Evolutionary conservation across 2,113 vertebrate genomes (phyloP).

Genomic region (Lota lota): DNA sequence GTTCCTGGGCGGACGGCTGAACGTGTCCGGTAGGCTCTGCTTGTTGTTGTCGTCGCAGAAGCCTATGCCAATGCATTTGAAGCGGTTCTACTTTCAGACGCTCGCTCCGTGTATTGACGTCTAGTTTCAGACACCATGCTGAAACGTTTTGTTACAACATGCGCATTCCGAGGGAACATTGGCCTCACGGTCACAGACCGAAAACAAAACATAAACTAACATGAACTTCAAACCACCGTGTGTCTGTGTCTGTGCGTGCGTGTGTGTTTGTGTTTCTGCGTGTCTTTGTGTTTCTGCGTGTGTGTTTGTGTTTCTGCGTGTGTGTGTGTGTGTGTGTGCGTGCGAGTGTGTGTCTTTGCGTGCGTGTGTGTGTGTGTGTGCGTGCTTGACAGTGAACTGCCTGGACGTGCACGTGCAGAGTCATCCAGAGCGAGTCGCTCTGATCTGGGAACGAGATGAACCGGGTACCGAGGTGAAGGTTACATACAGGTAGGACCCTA

Average conservation of each 20-base stretch:
- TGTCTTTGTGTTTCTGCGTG: background rate
- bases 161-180: too few relatives aligned
- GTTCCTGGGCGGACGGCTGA: constrained; percentile 85
- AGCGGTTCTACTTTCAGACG: too few relatives aligned
- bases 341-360: background rate
- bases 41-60: too few relatives aligned
- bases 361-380: constrained; percentile 38
- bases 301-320: background rate
- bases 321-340: background rate
- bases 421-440: constrained; percentile 79
- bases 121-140: too few relatives aligned
- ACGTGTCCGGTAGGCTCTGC: constrained; percentile 82
- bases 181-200: too few relatives aligned
- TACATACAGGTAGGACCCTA: constrained; percentile 82
- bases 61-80: too few relatives aligned
- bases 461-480: constrained; percentile 83
- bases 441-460: constrained; percentile 93
- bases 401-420: constrained; percentile 82
- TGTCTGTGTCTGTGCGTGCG: background rate
- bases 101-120: too few relatives aligned
- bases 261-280: background rate
- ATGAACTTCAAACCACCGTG: too few relatives aligned
- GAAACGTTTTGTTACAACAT: too few relatives aligned
- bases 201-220: too few relatives aligned
- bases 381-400: constrained; percentile 80